phyloP scores from a whole-genome alignment of 1,140 invertebrate genomes.

The Lasaia peninsularis region DNA sequence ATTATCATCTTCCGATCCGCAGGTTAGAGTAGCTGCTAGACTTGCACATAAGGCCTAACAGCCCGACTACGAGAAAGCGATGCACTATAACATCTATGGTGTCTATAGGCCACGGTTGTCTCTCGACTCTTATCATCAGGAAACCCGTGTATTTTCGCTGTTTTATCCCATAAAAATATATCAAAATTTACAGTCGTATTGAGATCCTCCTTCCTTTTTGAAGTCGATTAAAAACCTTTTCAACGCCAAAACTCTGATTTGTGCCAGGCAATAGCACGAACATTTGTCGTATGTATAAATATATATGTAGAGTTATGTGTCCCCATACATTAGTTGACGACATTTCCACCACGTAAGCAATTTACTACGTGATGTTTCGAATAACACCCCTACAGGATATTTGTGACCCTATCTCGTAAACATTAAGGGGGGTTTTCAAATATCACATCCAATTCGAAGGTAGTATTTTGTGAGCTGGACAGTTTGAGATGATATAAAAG shows the following conservation, averaged over 20 bases:
- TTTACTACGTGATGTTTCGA: constrained; percentile 2
- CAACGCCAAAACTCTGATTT: no score
- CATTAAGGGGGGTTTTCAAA: background rate
- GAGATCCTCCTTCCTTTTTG: background rate
- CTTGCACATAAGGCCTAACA: no score
- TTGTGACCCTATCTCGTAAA: background rate
- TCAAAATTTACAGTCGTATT: background rate
- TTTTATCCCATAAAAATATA: no score
- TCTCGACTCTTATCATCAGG: no score
- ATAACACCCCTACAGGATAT: background rate
- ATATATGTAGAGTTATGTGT: background rate
- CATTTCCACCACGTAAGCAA: background rate
- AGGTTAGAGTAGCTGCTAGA: no score
- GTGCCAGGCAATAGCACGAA: no score
- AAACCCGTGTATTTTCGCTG: no score
- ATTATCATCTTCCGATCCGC: no score
- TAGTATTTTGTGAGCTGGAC: background rate
- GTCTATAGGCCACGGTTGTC: no score
- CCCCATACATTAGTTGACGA: background rate
- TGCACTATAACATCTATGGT: no score
- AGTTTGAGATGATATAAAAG: background rate
- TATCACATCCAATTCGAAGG: background rate
- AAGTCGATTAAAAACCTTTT: background rate
- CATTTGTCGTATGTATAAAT: no score
- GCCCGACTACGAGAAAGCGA: no score